phyloP scores from a whole-genome alignment of 2,113 vertebrate species.

The Aix galericulata region DNA sequence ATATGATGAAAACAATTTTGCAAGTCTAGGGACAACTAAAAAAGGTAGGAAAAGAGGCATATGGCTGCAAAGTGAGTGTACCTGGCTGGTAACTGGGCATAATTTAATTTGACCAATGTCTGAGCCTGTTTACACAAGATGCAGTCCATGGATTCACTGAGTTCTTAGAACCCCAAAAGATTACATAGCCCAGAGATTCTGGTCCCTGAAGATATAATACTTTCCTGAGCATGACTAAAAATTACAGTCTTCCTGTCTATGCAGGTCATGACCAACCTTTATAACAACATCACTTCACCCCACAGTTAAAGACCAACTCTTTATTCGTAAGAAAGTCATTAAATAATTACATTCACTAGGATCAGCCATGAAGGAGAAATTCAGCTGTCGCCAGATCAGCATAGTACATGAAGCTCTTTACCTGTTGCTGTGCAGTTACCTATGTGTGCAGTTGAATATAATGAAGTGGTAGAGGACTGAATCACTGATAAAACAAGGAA shows the following conservation, averaged over 20 bases:
- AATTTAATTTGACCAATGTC: not conserved
- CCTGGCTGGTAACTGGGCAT: not conserved
- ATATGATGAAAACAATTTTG: not conserved
- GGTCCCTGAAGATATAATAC: not conserved
- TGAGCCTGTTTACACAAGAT: not conserved
- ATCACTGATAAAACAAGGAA: not conserved
- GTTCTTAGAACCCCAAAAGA: not conserved
- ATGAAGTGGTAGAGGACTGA: not conserved
- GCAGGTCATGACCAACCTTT: not conserved
- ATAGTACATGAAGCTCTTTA: not conserved
- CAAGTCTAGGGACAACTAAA: not conserved
- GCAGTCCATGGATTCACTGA: not conserved
- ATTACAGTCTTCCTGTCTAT: not conserved
- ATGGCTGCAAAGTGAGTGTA: not conserved
- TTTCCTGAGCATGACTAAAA: not conserved
- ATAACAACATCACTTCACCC: not conserved
- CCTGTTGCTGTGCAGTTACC: not conserved
- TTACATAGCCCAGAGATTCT: not conserved
- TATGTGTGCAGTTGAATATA: not conserved
- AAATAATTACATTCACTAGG: not conserved
- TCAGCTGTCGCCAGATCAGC: not conserved
- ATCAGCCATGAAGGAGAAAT: not conserved
- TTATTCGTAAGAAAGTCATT: not conserved
- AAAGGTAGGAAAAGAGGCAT: fast-evolving
- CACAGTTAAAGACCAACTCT: not conserved